phyloP scores from a whole-genome alignment of 2,113 vertebrate species.

The Ibidorhyncha struthersii region DNA sequence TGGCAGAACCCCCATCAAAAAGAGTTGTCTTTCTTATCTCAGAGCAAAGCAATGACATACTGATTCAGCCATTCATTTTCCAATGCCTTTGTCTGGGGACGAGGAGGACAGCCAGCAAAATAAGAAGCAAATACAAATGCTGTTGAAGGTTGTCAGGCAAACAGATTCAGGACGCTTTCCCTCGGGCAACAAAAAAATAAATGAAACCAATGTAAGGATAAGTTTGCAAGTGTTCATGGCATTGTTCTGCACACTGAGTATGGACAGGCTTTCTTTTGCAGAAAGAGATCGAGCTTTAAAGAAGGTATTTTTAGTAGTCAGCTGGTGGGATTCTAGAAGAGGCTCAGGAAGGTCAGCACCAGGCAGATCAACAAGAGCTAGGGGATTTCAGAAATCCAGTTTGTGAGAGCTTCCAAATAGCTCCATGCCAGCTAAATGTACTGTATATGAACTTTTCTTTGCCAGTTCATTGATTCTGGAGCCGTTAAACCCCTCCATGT shows the following conservation, averaged over 20 bases:
- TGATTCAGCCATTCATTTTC: constrained; percentile 35
- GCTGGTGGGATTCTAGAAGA: background rate
- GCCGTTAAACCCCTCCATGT: background rate
- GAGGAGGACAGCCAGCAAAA: constrained; percentile 16
- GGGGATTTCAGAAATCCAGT: background rate
- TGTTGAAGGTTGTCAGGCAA: constrained; percentile 32
- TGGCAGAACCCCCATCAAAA: constrained; percentile 12
- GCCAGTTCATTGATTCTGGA: background rate
- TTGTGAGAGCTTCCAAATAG: background rate
- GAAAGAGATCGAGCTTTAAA: background rate
- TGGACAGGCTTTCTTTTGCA: background rate
- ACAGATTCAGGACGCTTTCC: background rate
- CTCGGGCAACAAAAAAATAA: background rate
- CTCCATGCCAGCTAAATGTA: background rate
- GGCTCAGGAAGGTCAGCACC: background rate
- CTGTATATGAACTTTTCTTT: background rate
- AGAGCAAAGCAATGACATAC: constrained; percentile 28
- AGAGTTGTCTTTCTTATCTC: constrained; percentile 33
- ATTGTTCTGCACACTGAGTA: background rate
- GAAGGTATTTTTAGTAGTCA: background rate
- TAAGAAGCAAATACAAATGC: background rate
- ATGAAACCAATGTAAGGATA: background rate
- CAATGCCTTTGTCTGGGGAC: background rate
- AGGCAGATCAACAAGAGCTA: background rate
- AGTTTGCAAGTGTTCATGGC: background rate